Evolutionary conservation across 2,888 invertebrate species (phyloP), one percentile per base, ranked within the genome.

Genomic region (Meandrusa payeni): DNA sequence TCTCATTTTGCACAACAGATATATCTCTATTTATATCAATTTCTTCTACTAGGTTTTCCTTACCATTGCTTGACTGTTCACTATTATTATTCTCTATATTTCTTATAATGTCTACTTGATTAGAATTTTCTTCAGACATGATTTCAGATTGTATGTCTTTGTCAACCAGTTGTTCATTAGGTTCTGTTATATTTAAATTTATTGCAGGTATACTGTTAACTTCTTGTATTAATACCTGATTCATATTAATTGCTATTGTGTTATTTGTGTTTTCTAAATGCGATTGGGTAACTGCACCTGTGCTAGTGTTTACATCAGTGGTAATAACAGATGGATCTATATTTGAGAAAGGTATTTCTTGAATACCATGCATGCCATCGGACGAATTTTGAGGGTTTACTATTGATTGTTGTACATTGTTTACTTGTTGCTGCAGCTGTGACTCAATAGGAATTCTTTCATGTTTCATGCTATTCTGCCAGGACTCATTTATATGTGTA

Each of bases 401-500:
- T 28, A 24, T 10, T n/a, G 24, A 17, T 34, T 33, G 19, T 11
- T 13, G 7, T 23, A 12, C 7, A 27, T 32, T 27, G 10, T 1
- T 13, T 12, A 28, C n/a, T 9, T 34, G 39, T 19, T 27, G n/a
- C 29, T 28, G 59, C 24, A 37, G 62, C 56, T 37, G 57, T 33
- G 29, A 50, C 41, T 19, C 68, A 46, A 37, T 17, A 62, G 57
- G 48, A 61, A 61, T 32, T 38, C 3, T 55, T 36, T 57, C 57
- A 32, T 66, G 57, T 41, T 64, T 56, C 12, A 68, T 50, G 55
- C 58, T 68, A 47, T 54, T 66, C 52, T 72, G 69, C 81, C 85
- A 85, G 33, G 66, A 48, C 46, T 72, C 67, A 15, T 67, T 64
- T n/a, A 72, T 66, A 42, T 77, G 66, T 28, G 74, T 52, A 32